A percentile compares a stretch with the other conserved stretches of the same genome.
Evolutionary conservation across 2,113 vertebrate species (phyloP).

Genomic region (Himantopus leucocephalus): DNA sequence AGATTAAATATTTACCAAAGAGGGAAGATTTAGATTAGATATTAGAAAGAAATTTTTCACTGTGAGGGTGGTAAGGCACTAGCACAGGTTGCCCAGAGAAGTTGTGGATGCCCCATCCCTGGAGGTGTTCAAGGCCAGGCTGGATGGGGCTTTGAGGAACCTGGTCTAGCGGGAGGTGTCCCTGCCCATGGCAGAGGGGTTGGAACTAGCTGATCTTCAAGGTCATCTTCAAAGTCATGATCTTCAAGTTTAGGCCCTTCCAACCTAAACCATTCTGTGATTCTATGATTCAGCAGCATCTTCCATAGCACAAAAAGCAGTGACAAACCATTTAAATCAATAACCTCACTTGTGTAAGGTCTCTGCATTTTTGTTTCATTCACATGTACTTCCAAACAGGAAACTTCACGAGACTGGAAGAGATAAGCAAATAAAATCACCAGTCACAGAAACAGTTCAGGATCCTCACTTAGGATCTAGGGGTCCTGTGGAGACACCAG

Average conservation of each 20-base stretch:
- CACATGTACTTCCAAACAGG: conserved; percentile 51
- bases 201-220: no score
- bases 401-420: conserved; percentile 68
- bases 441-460: not conserved
- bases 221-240: no score
- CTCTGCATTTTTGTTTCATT: not conserved
- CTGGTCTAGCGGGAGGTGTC: no score
- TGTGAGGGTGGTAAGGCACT: no score
- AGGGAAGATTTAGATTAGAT: no score
- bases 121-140: no score
- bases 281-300: not conserved
- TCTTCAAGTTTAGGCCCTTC: no score
- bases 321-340: not conserved
- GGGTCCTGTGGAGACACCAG: not conserved
- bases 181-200: no score
- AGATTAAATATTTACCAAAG: not conserved
- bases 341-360: conserved; percentile 33
- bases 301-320: not conserved
- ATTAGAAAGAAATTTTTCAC: no score
- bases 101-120: no score
- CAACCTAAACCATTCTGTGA: not conserved
- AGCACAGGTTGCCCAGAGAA: no score
- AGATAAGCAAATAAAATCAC: not conserved
- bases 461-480: not conserved
- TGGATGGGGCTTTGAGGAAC: no score